A percentile compares a stretch with the other conserved stretches of the same genome.
Conservation (phyloP, 2,113 vertebrate genomes). For the Apistogramma diplotaenia region DNA sequence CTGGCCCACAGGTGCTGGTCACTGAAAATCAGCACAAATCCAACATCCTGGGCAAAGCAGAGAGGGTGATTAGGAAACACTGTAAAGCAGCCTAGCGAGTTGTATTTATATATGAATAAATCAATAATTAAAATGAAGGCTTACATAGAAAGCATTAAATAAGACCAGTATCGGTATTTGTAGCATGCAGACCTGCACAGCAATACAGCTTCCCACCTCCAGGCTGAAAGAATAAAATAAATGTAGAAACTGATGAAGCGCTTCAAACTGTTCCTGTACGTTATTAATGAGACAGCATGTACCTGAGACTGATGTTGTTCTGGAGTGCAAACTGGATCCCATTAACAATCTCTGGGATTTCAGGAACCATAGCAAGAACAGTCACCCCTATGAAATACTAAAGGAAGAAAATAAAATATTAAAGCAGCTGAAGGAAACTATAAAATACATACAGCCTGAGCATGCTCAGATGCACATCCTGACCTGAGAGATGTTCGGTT, state of each 20-base stretch:
- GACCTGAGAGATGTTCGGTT: constrained; percentile 84
- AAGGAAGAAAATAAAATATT: not conserved
- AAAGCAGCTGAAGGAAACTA: not conserved
- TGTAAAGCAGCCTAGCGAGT: not conserved
- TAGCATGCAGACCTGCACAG: constrained; percentile 91
- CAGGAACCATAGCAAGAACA: constrained; percentile 84
- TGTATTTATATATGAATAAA: not conserved
- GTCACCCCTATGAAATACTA: constrained; percentile 90
- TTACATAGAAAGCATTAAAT: constrained; percentile 88
- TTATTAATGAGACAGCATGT: not conserved
- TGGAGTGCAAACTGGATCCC: constrained; percentile 91
- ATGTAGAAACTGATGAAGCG: not conserved
- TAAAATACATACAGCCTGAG: not conserved
- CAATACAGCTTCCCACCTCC: constrained; percentile 88
- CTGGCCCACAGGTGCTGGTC: constrained; percentile 82
- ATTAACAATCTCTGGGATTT: constrained; percentile 88
- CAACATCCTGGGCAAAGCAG: constrained; percentile 73
- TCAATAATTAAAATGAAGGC: constrained; percentile 26
- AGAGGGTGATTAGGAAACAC: not conserved
- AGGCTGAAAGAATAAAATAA: constrained; percentile 70
- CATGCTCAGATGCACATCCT: fast-evolving
- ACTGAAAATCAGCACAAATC: constrained; percentile 81
- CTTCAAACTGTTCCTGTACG: not conserved
- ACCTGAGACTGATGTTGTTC: constrained; percentile 90
- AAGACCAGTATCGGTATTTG: constrained; percentile 89